These are phyloP conservation scores for Sciurus vulgaris DNA, from an alignment of 2,797 vertebrate genomes.

Conservation along the genomic window DNA sequence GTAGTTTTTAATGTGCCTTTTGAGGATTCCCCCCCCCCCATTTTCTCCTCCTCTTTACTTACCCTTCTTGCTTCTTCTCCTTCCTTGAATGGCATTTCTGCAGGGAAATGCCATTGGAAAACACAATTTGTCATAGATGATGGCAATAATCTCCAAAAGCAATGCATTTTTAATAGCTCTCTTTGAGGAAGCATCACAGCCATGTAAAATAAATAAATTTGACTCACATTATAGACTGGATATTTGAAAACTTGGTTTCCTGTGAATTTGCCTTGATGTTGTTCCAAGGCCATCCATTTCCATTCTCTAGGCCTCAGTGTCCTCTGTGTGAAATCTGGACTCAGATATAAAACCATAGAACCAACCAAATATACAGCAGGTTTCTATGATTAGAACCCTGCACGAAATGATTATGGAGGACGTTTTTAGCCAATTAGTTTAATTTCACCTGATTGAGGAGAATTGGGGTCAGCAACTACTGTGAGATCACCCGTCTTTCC, in stretches of 20 bases:
- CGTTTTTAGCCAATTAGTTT: conserved; percentile 24
- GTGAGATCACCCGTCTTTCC: background rate
- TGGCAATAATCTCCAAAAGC: background rate
- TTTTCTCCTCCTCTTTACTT: background rate
- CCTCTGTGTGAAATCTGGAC: background rate
- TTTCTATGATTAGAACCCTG: background rate
- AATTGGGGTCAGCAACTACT: background rate
- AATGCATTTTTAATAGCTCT: conserved; percentile 22
- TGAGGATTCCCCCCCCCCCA: background rate
- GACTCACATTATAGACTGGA: background rate
- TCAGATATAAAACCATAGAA: conserved; percentile 5
- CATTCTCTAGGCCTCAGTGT: background rate
- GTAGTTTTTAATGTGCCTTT: background rate
- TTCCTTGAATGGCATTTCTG: conserved; percentile 30
- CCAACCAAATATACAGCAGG: background rate
- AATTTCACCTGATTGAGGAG: background rate
- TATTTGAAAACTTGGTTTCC: conserved; percentile 7
- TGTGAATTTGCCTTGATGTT: background rate
- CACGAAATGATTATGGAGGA: background rate
- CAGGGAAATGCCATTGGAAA: background rate
- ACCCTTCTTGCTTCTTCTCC: background rate
- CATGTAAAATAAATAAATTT: conserved; percentile 11
- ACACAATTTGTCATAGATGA: background rate
- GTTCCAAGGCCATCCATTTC: background rate
- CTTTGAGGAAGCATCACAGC: conserved; percentile 19